Base-by-base conservation (phyloP, 2,113 vertebrate genomes). In the Malurus cyaneus region DNA sequence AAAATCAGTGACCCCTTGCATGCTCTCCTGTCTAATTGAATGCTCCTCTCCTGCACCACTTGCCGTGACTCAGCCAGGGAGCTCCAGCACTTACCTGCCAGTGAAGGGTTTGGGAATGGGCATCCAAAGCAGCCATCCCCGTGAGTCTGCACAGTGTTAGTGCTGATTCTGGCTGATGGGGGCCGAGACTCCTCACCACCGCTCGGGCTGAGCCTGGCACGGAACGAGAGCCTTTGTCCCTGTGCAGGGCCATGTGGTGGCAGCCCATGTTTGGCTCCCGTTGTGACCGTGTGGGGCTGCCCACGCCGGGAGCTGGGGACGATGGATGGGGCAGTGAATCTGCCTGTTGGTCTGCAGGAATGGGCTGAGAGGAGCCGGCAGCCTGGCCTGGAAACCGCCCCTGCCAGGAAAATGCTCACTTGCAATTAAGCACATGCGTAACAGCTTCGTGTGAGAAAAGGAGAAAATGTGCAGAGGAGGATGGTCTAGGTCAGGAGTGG, bases 21-120 rank as follows among this genome's bases (percentile, higher is more conserved):
- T 86, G 90, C 88, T 90, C 76, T 94, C 86, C 81, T 47, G 59
- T 54, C 80, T 96, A 93, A 96, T 77, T 90, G 95, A 95, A 95
- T 82, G 91, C 81, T 92, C 67, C 59, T 76, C 59, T 94, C 65
- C 87, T 61, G 94, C 66, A 77, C 74, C 9, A 0, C 78, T 86
- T 11, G 44, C 78, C 52, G 59, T 34, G 60, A 8, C 56, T 94
- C 87, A 56, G 87, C 29, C 11, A 2, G 41, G 60, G 69, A 78
- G 80, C 86, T 46, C 56, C 67, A 39, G 83, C 32, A 1, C 70
- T 64, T 1, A 1, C 19, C 42, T 0, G 2, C 31, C 11, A 2
- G 39, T 1, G 50, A 15, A 12, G 50, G 77, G 19, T 19, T 39
- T 1, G 2, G 49, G 66, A 47, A 47, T 2, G 6, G 54, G 56